phyloP scores from a whole-genome alignment of 2,113 vertebrate genomes.

The Bambusicola thoracicus region DNA sequence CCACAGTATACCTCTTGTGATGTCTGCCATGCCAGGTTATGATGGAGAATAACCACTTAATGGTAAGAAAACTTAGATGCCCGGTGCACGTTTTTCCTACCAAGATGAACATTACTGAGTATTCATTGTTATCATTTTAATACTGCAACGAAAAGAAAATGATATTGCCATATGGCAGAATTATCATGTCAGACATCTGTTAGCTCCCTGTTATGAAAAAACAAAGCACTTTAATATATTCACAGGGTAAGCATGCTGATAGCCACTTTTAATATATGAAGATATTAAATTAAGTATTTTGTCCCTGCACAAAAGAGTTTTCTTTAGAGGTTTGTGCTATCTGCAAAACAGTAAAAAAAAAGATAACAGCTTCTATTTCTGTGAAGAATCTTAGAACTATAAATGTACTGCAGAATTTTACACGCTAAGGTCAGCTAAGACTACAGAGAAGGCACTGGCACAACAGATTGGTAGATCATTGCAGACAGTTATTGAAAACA shows the following conservation, averaged over 20 bases:
- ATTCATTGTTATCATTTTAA: not conserved
- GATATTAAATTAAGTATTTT: not conserved
- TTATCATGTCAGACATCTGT: conserved; percentile 19
- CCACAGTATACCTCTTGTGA: not conserved
- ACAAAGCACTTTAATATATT: not conserved
- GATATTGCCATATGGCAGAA: conserved; percentile 4
- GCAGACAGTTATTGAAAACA: not conserved
- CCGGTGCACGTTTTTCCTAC: not conserved
- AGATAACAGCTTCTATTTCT: not conserved
- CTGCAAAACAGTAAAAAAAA: not conserved
- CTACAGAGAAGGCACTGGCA: not conserved
- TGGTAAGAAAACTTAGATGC: not conserved
- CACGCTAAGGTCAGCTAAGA: not conserved
- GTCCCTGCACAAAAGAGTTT: not conserved
- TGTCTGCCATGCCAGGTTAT: not conserved
- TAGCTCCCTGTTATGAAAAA: conserved; percentile 8
- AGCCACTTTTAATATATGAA: not conserved
- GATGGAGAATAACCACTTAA: not conserved
- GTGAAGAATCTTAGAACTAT: not conserved
- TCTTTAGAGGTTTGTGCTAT: not conserved
- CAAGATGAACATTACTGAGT: not conserved
- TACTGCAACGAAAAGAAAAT: conserved; percentile 1
- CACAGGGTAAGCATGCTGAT: not conserved
- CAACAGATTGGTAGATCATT: not conserved
- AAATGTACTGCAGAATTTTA: not conserved